A percentile compares a stretch with the other conserved stretches of the same genome.
Evolutionary conservation across 1,140 invertebrate genomes (phyloP).

Genomic region (Kradibia gibbosae): DNA sequence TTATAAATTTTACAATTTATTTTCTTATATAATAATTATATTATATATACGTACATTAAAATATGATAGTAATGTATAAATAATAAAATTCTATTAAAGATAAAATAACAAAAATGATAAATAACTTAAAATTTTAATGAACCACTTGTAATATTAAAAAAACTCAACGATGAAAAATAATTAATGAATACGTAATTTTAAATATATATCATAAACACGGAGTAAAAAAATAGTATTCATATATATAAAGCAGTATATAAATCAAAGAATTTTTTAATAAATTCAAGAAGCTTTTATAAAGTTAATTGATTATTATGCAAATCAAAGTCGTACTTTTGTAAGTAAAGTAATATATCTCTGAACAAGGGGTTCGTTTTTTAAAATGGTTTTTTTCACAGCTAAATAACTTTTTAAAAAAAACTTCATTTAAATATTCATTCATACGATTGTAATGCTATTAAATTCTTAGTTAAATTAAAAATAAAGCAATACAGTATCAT

Average conservation of each 20-base stretch:
- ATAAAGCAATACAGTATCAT: neutral
- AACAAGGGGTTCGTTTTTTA: neutral
- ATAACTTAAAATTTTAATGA: too few relatives aligned
- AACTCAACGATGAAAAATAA: too few relatives aligned
- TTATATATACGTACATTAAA: too few relatives aligned
- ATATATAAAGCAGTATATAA: neutral
- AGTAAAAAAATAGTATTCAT: too few relatives aligned
- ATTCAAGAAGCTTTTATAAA: neutral
- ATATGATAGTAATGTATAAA: too few relatives aligned
- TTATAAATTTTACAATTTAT: too few relatives aligned
- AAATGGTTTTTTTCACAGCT: neutral
- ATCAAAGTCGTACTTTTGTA: neutral
- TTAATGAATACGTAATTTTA: too few relatives aligned
- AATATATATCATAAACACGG: too few relatives aligned
- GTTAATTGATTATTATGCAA: constrained; percentile 15
- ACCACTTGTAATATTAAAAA: too few relatives aligned
- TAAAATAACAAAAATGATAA: too few relatives aligned
- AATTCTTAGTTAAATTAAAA: neutral
- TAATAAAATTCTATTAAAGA: too few relatives aligned
- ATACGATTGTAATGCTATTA: neutral
- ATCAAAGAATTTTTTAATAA: constrained; percentile 1
- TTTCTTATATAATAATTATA: too few relatives aligned
- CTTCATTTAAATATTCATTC: neutral
- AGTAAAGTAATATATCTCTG: neutral
- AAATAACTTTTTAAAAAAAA: neutral